A percentile compares a stretch with the other conserved stretches of the same genome.
phyloP scores from a whole-genome alignment of 2,888 invertebrate species.

The Nomada flava region DNA sequence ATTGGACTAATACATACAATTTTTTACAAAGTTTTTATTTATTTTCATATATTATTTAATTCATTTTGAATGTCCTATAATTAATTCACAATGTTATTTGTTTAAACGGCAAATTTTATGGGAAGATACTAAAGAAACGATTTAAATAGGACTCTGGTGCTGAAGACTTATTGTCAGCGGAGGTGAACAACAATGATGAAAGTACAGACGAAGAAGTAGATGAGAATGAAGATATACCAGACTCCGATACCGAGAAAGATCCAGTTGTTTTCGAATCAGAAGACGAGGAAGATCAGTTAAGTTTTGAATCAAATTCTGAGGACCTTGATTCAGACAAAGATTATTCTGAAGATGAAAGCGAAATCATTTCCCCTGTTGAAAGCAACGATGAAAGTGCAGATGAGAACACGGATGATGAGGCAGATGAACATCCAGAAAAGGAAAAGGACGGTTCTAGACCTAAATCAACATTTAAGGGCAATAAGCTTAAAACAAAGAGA shows the following conservation, averaged over 20 bases:
- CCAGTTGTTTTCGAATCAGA: conserved; percentile 85
- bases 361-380: conserved; percentile 51
- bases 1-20: too few species aligned
- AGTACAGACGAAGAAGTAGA: conserved; percentile 84
- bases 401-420: conserved; percentile 24
- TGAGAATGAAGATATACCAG: conserved; percentile 84
- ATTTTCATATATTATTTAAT: too few species aligned
- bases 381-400: conserved; percentile 47
- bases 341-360: conserved; percentile 58
- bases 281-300: conserved; percentile 84
- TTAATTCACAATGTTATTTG: not conserved
- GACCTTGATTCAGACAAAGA: conserved; percentile 75
- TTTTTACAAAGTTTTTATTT: too few species aligned
- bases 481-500: conserved; percentile 25
- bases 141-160: conserved; percentile 76
- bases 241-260: conserved; percentile 83
- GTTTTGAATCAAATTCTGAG: conserved; percentile 71
- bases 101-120: not conserved
- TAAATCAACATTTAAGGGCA: conserved; percentile 33
- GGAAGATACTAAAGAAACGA: not conserved
- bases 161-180: conserved; percentile 76
- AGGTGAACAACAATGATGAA: conserved; percentile 83
- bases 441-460: conserved; percentile 25
- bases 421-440: conserved; percentile 53
- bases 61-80: too few species aligned